Evolutionary conservation across 2,113 vertebrate species (phyloP), one percentile per base, ranked within the genome.

Genomic region (Platichthys stellatus): DNA sequence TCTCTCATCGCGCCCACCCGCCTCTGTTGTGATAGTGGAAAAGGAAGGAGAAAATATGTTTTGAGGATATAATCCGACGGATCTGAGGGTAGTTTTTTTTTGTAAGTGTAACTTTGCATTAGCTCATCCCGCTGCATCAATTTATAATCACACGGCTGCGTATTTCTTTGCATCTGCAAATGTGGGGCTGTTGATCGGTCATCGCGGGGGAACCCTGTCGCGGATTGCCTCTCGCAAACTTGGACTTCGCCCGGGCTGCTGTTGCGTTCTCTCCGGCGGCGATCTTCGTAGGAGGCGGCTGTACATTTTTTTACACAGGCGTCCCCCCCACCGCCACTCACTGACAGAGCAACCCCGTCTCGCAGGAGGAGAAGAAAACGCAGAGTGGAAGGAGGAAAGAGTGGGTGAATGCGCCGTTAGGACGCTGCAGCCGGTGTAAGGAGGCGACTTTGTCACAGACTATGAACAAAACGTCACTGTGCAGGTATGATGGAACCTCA

Each of bases 401-500:
- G 79, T 40, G 53, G 68, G 43, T 72, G 76, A 65, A 76, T 76
- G 64, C 13, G 49, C 54, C 5, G 45, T 59, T 45, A 66, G 72
- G 76, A 82, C 81, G 69, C 71, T 51, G 86, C 78, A 74, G 73
- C 84, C 72, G 78, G 82, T 35, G 57, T 81, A 45, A 65, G 83
- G 24, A 84, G 79, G 45, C 56, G 71, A 87, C 76, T 54, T 73
- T 83, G 74, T 75, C 62, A 76, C 74, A 88, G 81, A 74, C 72
- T 62, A 59, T 81, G 79, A 78, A 10, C 70, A 66, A 89, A 65
- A 75, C 85, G 88, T 23, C 78, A 73, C 76, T 72, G 64, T 76
- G 83, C 82, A 90, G 88, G 90, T 89, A 91, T 91, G 91, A 91
- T 76, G 38, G 57, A 78, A 74, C 61, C 77, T 76, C 72, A 26